phyloP scores from a whole-genome alignment of 2,113 vertebrate species.

The Odocoileus hemionus region DNA sequence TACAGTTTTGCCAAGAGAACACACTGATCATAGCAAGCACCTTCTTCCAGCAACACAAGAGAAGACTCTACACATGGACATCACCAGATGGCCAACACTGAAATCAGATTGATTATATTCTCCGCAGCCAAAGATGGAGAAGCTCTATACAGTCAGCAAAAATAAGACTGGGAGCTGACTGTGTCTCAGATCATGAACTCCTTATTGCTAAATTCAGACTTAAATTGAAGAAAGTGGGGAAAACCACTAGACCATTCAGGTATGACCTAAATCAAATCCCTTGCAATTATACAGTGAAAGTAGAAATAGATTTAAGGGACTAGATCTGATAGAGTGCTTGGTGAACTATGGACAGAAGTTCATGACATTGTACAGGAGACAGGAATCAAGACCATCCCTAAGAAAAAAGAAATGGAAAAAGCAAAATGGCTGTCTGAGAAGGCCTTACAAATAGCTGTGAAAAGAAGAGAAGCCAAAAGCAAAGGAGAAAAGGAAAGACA shows the following conservation, averaged over 20 bases:
- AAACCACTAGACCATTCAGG: neutral
- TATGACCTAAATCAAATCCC: neutral
- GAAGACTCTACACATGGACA: neutral
- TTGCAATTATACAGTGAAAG: neutral
- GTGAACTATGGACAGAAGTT: neutral
- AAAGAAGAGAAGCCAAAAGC: neutral
- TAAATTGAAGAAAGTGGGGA: neutral
- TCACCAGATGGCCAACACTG: neutral
- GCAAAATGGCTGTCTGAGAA: neutral
- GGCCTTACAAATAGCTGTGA: neutral
- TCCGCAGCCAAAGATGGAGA: neutral
- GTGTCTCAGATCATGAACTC: neutral
- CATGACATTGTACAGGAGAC: neutral
- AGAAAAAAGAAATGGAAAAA: neutral
- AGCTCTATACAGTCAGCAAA: neutral
- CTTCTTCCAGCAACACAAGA: neutral
- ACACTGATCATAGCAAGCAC: neutral
- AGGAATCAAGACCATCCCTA: neutral
- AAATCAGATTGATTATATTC: neutral
- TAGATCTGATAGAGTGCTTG: neutral
- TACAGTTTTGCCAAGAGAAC: neutral
- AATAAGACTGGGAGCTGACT: neutral
- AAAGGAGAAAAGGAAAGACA: neutral
- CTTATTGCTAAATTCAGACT: neutral
- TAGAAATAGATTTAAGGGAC: neutral